Evolutionary conservation across 64 coral and sea anemone genomes (phyloP).

Genomic region (Hydrozoanthus tunicans): DNA sequence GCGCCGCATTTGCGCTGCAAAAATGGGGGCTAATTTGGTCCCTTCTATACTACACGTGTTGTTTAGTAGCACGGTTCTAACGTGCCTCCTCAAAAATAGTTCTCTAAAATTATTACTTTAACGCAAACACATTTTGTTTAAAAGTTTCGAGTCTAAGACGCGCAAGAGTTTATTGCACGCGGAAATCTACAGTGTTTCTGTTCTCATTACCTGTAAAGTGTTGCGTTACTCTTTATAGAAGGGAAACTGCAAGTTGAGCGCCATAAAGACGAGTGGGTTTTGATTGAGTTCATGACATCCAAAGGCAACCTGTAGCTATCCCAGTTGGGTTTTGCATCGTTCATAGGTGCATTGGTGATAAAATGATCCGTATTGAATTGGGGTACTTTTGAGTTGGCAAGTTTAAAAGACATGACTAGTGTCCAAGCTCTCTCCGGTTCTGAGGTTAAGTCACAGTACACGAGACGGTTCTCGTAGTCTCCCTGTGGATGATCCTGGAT

Average conservation of each 20-base stretch:
- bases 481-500: not conserved
- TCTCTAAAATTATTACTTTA: no score
- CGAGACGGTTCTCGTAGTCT: not conserved
- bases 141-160: no score
- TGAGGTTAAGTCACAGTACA: constrained; percentile 15
- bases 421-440: constrained; percentile 54
- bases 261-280: constrained; percentile 63
- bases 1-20: no score
- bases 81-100: no score
- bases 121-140: no score
- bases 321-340: constrained; percentile 68
- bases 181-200: not conserved
- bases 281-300: constrained; percentile 46
- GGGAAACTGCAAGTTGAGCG: constrained; percentile 56
- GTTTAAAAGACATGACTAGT: constrained; percentile 48
- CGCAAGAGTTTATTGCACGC: no score
- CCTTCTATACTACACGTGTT: no score
- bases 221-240: not conserved
- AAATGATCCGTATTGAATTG: constrained; percentile 7
- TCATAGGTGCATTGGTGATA: constrained; percentile 1
- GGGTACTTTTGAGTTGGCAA: constrained; percentile 8
- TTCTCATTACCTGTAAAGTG: constrained; percentile 15
- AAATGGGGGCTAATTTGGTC: no score
- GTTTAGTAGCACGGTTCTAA: no score
- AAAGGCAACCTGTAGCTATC: constrained; percentile 53